Evolutionary conservation across 2,113 vertebrate genomes (phyloP), one percentile per base, ranked within the genome.

Genomic region (Centropus unirufus): DNA sequence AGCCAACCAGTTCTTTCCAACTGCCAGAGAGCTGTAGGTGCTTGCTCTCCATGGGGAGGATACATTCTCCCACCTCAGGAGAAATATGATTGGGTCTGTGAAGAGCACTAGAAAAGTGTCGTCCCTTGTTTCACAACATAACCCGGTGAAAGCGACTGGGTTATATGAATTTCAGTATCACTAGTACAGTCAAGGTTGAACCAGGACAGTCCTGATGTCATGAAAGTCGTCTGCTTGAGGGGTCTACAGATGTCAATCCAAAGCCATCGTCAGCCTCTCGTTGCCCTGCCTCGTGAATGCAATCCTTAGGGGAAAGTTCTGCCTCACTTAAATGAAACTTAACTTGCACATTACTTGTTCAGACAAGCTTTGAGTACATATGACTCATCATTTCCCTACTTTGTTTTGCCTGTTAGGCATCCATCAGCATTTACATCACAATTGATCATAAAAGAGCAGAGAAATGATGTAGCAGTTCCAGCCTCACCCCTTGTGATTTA

Each of bases 391-490:
- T 95, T 97, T 97, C 96, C 90, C 91, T 87, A 74, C 95, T 96
- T 97, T 96, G 81, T 96, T 92, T 95, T 97, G 95, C 92, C 93
- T 97, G 95, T 97, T 97, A 88, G 93, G 94, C 94, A 97, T 90
- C 89, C 95, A 97, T 94, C 92, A 97, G 90, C 97, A 96, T 96
- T 97, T 97, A 97, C 91, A 97, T 97, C 89, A 96, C 87, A 97
- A 88, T 39, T 97, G 93, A 95, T 83, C 74, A 94, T 90, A 96
- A 97, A 97, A 96, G 93, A 96, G 90, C 42, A 96, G 92, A 89
- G 90, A 34, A 14, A 36, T 36, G 9, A 95, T 59, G 77, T 29
- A 89, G 84, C 80, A 76, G 81, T 70, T 91, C 95, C 89, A 95
- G 86, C 78, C 69, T 89, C 49, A 39, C 69, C 69, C 95, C 86